These are phyloP conservation scores for Leucozona laternaria DNA, from an alignment of 2,888 invertebrate species.

Conservation along the genomic window DNA sequence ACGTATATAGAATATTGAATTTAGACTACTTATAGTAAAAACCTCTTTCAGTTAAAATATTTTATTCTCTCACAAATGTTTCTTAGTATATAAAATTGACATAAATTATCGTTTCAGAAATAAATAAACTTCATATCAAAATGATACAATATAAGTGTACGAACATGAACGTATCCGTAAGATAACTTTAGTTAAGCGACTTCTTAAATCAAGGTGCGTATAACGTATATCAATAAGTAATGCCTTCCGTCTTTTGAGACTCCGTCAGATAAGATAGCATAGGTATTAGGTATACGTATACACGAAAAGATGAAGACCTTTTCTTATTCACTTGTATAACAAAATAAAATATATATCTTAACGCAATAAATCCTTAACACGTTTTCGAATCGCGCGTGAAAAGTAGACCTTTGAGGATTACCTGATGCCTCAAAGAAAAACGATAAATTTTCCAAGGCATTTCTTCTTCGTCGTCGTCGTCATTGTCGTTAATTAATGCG, in stretches of 20 bases:
- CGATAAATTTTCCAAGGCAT: conserved; percentile 14
- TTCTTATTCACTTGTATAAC: background rate
- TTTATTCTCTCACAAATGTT: no score
- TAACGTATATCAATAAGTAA: background rate
- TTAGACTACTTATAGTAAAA: no score
- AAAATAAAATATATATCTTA: background rate
- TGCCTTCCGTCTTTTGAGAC: background rate
- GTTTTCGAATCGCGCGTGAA: conserved; percentile 16
- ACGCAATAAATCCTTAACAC: conserved; percentile 29
- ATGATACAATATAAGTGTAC: no score
- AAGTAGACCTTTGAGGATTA: conserved; percentile 20
- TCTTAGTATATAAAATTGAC: no score
- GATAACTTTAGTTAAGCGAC: background rate
- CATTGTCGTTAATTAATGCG: conserved; percentile 17
- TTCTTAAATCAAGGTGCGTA: conserved; percentile 6
- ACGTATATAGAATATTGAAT: no score
- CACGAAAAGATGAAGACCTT: conserved; percentile 9
- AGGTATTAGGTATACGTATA: background rate
- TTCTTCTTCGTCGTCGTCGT: background rate
- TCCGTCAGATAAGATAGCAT: background rate
- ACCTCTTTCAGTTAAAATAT: no score
- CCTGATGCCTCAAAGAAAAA: background rate
- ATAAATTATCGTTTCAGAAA: no score
- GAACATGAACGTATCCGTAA: background rate
- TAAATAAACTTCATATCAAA: no score